Percentiles rank a stretch among this genome's conserved stretches.
phyloP scores from a whole-genome alignment of 2,797 vertebrate genomes.

The Pseudocheirus occidentalis region DNA sequence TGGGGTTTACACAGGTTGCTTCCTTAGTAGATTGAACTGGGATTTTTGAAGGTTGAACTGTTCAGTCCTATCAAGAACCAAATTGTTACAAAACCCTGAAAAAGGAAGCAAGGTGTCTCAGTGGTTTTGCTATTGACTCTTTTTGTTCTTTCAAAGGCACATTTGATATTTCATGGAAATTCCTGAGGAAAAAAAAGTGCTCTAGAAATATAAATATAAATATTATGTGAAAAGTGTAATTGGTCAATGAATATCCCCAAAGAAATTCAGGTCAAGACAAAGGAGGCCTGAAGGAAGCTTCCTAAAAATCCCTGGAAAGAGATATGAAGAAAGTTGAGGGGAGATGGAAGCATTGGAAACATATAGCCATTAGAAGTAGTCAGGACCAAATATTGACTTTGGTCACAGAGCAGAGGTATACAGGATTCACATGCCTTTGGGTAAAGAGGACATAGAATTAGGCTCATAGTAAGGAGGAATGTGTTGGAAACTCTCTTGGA shows the following conservation, averaged over 20 bases:
- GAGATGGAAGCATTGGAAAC: background rate
- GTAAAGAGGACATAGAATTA: background rate
- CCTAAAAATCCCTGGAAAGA: background rate
- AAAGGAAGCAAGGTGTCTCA: background rate
- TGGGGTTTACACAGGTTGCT: background rate
- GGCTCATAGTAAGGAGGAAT: background rate
- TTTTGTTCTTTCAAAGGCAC: background rate
- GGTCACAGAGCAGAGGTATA: background rate
- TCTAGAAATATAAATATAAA: slow-evolving; percentile 28
- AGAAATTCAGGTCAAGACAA: background rate
- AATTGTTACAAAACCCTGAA: background rate
- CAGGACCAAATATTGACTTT: background rate
- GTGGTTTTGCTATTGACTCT: background rate
- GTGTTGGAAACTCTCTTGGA: background rate
- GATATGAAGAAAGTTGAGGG: background rate
- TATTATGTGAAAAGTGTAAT: slow-evolving; percentile 12
- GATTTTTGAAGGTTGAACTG: slow-evolving; percentile 40
- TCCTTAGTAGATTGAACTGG: background rate
- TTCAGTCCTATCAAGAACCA: background rate
- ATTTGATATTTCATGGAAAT: background rate
- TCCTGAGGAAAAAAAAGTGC: slow-evolving; percentile 1
- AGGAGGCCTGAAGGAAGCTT: background rate
- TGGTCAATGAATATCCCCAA: background rate
- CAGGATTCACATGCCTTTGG: background rate
- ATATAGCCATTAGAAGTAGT: background rate